Evolutionary conservation across 2,797 vertebrate genomes (phyloP), one percentile per base, ranked within the genome.

Genomic region (Parambassis ranga): DNA sequence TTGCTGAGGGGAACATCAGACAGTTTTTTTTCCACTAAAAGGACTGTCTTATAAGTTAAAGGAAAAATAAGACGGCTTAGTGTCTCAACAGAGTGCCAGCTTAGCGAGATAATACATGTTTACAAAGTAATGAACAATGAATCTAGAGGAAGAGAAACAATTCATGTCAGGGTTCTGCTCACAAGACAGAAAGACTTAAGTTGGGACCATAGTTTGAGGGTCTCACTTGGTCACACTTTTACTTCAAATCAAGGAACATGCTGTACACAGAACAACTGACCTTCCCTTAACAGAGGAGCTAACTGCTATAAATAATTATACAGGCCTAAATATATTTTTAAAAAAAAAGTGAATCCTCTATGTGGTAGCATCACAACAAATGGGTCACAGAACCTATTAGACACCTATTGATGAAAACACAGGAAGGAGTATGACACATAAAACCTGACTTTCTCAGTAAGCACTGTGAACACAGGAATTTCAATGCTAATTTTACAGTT

Each of bases 41-140:
- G 9, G 37, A 42, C 16, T 4, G 10, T 35, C 8, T 60, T 23
- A 5, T 42, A 63, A 52, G 43, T 3, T 35, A 38, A 59, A 2
- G 23, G 4, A 46, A 56, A 62, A 43, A 55, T 30, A 19, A 30
- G 14, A 20, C 47, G 19, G 65, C 44, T 58, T 46, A 53, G 30
- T 33, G 14, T 64, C 60, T 47, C 30, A 22, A 2, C 10, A 35
- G 27, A 51, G 39, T 16, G 32, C 56, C 36, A 18, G 51, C 39
- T 65, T 53, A 33, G 27, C 33, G 36, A 35, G 42, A 31, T 28
- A 31, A 44, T 20, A 20, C 15, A 7, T 30, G 19, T 59, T 38
- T 33, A 52, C 14, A 46, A 50, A 39, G 28, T 16, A 9, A 6
- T 14, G 27, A 31, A 47, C n/a, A 3, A 30, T 5, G n/a, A 3